Conservation (phyloP, 92 coral and sea anemone genomes). For the Blastomussa wellsi region DNA sequence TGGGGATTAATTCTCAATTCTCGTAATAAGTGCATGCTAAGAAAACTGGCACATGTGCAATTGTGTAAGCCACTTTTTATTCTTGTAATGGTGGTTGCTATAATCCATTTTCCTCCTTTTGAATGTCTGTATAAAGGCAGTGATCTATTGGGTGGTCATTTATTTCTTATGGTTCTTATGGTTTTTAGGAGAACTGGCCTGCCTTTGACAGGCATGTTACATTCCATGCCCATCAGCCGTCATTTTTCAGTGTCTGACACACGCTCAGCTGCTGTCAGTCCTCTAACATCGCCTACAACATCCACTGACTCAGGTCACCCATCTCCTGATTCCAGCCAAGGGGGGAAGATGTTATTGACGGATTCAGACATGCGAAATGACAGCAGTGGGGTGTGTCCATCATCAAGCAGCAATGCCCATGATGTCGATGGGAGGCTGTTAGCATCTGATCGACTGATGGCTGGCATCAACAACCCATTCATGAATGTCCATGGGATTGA, state of each 20-base stretch:
- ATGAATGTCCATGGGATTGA: constrained; percentile 58
- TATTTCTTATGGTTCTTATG: not conserved
- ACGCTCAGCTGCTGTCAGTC: constrained; percentile 74
- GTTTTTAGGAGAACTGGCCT: constrained; percentile 56
- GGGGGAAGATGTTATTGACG: constrained; percentile 64
- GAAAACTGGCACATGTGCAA: no score
- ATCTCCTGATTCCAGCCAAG: constrained; percentile 82
- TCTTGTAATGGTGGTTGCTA: no score
- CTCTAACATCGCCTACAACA: constrained; percentile 82
- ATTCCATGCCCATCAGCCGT: constrained; percentile 66
- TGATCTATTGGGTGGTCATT: not conserved
- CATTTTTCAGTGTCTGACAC: constrained; percentile 32
- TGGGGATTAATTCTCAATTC: no score
- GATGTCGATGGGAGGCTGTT: constrained; percentile 25
- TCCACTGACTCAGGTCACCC: constrained; percentile 92
- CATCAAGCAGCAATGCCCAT: constrained; percentile 75
- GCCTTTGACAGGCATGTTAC: constrained; percentile 66
- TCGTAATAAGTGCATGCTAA: no score
- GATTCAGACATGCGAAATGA: constrained; percentile 85
- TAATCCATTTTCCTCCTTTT: no score
- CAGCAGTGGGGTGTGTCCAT: constrained; percentile 73
- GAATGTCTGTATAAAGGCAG: no score
- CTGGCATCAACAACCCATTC: constrained; percentile 56
- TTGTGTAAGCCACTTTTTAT: no score
- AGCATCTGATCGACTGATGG: constrained; percentile 24